Percentiles rank a stretch among this genome's conserved stretches.
These are phyloP conservation scores for Lepidurus couesii DNA, from an alignment of 1,140 invertebrate genomes.

Conservation along the genomic window DNA sequence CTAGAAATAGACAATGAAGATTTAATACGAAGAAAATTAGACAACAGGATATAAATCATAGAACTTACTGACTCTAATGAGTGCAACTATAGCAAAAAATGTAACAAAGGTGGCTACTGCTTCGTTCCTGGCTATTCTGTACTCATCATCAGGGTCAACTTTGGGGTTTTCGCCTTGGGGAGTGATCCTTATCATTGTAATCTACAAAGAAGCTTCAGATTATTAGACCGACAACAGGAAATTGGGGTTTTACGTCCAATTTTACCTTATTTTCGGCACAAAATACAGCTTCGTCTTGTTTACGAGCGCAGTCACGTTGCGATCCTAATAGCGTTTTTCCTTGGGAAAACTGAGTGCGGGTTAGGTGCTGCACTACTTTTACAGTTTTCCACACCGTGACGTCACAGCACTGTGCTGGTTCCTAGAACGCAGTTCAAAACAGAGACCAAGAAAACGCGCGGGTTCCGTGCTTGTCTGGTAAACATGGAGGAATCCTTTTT, in stretches of 20 bases:
- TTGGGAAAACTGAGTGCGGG: no score
- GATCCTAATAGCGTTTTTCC: no score
- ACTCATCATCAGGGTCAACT: background rate
- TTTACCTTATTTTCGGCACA: background rate
- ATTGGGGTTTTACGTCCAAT: background rate
- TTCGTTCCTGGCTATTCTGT: slow-evolving; percentile 11
- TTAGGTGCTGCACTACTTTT: no score
- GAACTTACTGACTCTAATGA: background rate
- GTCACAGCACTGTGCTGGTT: no score
- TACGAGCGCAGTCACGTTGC: background rate
- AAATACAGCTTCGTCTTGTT: background rate
- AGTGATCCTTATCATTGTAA: background rate
- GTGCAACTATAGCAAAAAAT: background rate
- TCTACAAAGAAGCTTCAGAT: background rate
- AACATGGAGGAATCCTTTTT: no score
- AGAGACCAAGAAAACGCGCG: no score
- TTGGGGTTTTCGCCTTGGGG: background rate
- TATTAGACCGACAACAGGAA: background rate
- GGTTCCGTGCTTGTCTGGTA: no score
- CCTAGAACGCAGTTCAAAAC: no score
- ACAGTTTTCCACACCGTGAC: no score
- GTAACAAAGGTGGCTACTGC: background rate
- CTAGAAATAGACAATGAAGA: background rate
- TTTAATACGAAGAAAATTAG: background rate
- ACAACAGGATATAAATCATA: background rate